These are phyloP conservation scores for Diarsia dahlii DNA, from an alignment of 2,888 invertebrate genomes.

Conservation along the genomic window DNA sequence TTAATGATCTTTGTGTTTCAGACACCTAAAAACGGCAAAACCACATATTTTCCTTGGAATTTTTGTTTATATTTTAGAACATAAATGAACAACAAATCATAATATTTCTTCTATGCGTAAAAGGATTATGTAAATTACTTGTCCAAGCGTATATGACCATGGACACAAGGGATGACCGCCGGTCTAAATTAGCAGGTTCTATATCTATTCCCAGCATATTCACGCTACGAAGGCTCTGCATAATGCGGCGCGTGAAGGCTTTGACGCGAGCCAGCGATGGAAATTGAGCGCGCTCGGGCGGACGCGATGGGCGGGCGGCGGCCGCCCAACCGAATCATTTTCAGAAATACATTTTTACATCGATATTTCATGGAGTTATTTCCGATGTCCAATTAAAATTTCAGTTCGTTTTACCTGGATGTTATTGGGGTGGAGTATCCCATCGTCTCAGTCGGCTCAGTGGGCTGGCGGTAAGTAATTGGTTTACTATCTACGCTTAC, in stretches of 20 bases:
- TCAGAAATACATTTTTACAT: slow-evolving; percentile 53
- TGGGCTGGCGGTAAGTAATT: slow-evolving; percentile 7
- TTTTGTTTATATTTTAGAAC: background rate
- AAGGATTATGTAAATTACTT: background rate
- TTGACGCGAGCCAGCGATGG: slow-evolving; percentile 38
- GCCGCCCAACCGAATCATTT: slow-evolving; percentile 46
- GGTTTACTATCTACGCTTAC: background rate
- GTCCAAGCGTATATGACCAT: background rate
- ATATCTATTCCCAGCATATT: slow-evolving; percentile 57
- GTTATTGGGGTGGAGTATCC: slow-evolving; percentile 33
- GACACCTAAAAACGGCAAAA: background rate
- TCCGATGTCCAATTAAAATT: slow-evolving; percentile 41
- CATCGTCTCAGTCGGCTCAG: background rate
- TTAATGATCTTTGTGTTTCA: background rate
- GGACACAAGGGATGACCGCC: background rate
- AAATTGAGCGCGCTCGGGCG: slow-evolving; percentile 58
- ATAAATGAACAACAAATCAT: background rate
- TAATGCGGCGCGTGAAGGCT: slow-evolving; percentile 50
- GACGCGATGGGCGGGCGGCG: slow-evolving; percentile 33
- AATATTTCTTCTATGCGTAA: background rate
- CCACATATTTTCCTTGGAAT: background rate
- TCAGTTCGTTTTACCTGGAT: slow-evolving; percentile 12
- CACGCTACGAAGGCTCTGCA: slow-evolving; percentile 40
- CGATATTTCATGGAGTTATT: slow-evolving; percentile 46
- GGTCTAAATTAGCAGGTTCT: slow-evolving; percentile 37